Evolutionary conservation across 2,888 invertebrate species (phyloP), one percentile per base, ranked within the genome.

Genomic region (Andrena fulva): DNA sequence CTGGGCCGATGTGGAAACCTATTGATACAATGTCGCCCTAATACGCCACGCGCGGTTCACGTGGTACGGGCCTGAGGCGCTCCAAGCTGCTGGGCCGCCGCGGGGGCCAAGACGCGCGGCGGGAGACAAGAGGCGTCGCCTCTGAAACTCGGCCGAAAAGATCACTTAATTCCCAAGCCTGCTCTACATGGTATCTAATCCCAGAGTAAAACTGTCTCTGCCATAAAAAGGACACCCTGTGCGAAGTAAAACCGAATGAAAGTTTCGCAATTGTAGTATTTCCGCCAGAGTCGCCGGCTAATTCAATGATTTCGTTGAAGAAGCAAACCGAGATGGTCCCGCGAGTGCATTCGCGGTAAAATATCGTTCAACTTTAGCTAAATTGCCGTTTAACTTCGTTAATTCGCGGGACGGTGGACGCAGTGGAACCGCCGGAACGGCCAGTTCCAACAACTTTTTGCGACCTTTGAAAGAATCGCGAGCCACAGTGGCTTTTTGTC

Each of bases 361-460:
- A 42, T 31, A 20, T 70, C 29, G 75, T 16, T 63, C 27, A 52
- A 76, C 48, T 71, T 70, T 16, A 24, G 10, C 31, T 16, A 27
- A 71, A 35, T 24, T 20, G 60, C 20, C 31, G 29, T 16, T 2
- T 42, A 48, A 68, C 62, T 54, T 77, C 5, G 67, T 27, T 77
- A 62, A 77, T 52, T n/a, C 31, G 2, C 8, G 42, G 10, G 78
- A 63, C 10, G 52, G 67, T 48, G 31, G 24, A n/a, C n/a, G 12
- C 42, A 10, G 16, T 2, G 54, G 10, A 8, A 33, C 24, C 48
- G 27, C 10, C 6, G 59, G 31, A 54, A 62, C 50, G 60, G n/a
- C 42, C 4, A 29, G 29, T 35, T 50, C n/a, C 20, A 1, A 0
- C 2, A 59, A 66, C 35, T 66, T 77, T 16, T 12, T 24, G 10